These are phyloP conservation scores for Ips typographus DNA, from an alignment of 1,140 invertebrate genomes.

Conservation along the genomic window DNA sequence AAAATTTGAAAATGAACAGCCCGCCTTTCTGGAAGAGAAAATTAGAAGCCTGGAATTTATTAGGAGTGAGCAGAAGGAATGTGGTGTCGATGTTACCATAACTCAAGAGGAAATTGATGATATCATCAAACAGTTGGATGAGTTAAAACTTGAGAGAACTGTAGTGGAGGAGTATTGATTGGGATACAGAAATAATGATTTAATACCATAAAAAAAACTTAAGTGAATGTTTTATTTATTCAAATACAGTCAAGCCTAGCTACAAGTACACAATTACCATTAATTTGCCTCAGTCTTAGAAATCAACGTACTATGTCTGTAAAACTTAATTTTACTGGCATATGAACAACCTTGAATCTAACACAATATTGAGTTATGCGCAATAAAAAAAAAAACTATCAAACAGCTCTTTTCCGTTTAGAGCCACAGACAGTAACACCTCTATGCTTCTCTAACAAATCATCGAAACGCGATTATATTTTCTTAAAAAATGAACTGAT, in stretches of 20 bases:
- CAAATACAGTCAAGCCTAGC: no score
- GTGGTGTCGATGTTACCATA: conserved; percentile 63
- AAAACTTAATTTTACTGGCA: no score
- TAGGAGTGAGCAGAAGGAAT: conserved; percentile 67
- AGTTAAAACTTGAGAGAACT: conserved; percentile 47
- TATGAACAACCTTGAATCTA: no score
- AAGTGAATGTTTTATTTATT: neutral
- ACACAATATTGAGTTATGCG: no score
- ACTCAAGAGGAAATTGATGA: conserved; percentile 65
- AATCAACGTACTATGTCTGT: no score
- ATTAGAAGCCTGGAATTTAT: conserved; percentile 67
- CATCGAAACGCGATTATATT: conserved; percentile 33
- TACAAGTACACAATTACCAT: no score
- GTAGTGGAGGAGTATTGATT: conserved; percentile 33
- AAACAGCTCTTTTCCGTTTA: no score
- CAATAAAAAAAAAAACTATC: no score
- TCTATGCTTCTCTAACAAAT: no score
- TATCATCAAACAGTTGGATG: conserved; percentile 58
- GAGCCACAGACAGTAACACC: no score
- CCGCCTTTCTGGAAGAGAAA: conserved; percentile 64
- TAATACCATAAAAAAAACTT: neutral
- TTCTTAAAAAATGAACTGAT: conserved; percentile 74
- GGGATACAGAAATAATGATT: neutral
- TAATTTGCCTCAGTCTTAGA: no score
- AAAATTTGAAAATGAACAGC: conserved; percentile 61